phyloP scores from a whole-genome alignment of 2,797 vertebrate species.

The Gadopsis marmoratus region DNA sequence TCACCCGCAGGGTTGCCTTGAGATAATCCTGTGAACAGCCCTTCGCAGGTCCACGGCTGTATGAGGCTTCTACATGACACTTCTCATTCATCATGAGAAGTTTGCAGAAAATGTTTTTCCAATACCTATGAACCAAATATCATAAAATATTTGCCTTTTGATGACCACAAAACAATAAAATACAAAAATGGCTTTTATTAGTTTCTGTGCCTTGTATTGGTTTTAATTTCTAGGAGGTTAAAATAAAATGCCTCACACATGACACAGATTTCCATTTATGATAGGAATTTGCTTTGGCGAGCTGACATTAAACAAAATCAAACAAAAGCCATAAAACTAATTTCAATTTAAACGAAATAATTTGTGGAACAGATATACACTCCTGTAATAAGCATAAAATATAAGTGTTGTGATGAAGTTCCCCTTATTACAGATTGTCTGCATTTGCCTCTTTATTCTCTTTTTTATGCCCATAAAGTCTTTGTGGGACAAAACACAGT shows the following conservation, averaged over 20 bases:
- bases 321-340: too few species aligned
- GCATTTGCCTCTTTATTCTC: neutral
- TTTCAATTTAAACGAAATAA: neutral
- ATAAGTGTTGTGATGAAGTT: neutral
- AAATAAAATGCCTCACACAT: too few species aligned
- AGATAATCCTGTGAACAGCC: conserved; percentile 39
- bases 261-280: too few species aligned
- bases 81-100: neutral
- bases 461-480: neutral
- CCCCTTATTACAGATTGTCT: neutral
- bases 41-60: neutral
- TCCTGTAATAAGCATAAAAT: too few species aligned
- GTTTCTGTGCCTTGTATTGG: neutral
- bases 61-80: neutral
- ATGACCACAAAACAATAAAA: neutral
- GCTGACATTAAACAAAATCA: too few species aligned
- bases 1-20: conserved; percentile 35
- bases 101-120: neutral
- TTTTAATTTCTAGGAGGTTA: neutral
- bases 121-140: neutral
- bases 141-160: neutral
- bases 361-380: neutral
- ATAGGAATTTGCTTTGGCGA: too few species aligned
- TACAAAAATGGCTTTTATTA: neutral
- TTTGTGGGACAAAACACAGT: neutral